Evolutionary conservation across 1,140 invertebrate genomes (phyloP), one percentile per base, ranked within the genome.

Genomic region (Antheraea mylitta): DNA sequence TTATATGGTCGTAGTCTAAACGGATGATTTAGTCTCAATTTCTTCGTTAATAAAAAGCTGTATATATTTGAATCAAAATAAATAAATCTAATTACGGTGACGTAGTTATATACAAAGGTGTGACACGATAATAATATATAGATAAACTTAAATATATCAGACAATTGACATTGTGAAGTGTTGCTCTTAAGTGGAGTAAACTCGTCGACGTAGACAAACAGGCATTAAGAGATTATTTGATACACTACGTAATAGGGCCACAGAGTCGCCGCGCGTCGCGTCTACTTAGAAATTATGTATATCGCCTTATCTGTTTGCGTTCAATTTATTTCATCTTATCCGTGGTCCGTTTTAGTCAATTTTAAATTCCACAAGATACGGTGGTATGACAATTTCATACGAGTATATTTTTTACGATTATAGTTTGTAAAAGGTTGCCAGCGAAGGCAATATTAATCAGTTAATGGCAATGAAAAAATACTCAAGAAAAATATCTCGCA

Each of bases 391-490:
- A 13, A 53, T 53, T n/a, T n/a, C 5, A 53, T 53, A 10, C 0
- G 16, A 53, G 0, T 10, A 53, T 16, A 53, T 53, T 48, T 3
- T 9, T 48, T 13, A 13, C 22, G 45, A 53, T n/a, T 16, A 53
- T 16, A 53, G 45, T 53, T 16, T 53, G 45, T 53, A 16, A 53
- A 53, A 13, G n/a, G 9, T 66, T 64, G n/a, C 45, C 11, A 53
- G 16, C 45, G 83, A 77, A 79, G 78, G 73, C 74, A 73, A 75
- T 74, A 75, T 72, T 61, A 81, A 80, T 53, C 45, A 13, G 77
- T 81, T 86, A 85, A 87, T 74, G 80, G 85, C 79, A 82, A 91
- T 89, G 86, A 89, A 83, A 86, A 89, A 85, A 83, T 82, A 76
- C 81, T 85, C 73, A 71, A 83, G 81, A 68, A 88, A 85, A 80